These are phyloP conservation scores for Subacronicta megacephala DNA, from an alignment of 2,888 invertebrate genomes.

Conservation along the genomic window DNA sequence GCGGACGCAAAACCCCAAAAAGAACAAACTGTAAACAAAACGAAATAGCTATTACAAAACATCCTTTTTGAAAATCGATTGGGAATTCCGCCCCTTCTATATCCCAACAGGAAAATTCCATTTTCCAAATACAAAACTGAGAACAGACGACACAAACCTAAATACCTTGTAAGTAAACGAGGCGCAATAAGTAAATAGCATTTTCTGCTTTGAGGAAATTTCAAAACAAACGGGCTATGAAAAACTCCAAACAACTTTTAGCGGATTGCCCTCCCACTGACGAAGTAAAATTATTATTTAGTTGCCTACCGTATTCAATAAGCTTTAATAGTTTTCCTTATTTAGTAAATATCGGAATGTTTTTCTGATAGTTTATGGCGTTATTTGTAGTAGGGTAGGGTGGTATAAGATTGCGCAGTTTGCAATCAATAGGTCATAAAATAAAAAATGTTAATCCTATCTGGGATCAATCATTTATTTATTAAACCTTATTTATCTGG, in stretches of 20 bases:
- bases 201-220: slow-evolving; percentile 80
- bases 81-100: slow-evolving; percentile 79
- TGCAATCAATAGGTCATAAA: no score
- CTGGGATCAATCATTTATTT: no score
- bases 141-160: slow-evolving; percentile 83
- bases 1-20: slow-evolving; percentile 40
- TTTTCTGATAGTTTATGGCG: neutral
- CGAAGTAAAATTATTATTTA: slow-evolving; percentile 48
- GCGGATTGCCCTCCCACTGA: slow-evolving; percentile 67
- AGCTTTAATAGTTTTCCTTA: slow-evolving; percentile 28
- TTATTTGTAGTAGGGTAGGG: no score
- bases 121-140: slow-evolving; percentile 84
- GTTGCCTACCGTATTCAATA: slow-evolving; percentile 34
- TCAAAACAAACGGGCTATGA: slow-evolving; percentile 80
- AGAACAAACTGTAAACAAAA: slow-evolving; percentile 71
- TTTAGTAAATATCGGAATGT: neutral
- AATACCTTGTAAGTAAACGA: slow-evolving; percentile 89
- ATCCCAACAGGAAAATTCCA: slow-evolving; percentile 87
- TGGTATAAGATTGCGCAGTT: no score
- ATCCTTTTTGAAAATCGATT: slow-evolving; percentile 80
- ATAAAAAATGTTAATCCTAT: no score
- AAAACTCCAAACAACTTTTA: slow-evolving; percentile 79
- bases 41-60: slow-evolving; percentile 73
- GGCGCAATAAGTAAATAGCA: slow-evolving; percentile 87
- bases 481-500: no score